Conservation (phyloP, 2,888 invertebrate species). For the Dorcus parallelipipedus region DNA sequence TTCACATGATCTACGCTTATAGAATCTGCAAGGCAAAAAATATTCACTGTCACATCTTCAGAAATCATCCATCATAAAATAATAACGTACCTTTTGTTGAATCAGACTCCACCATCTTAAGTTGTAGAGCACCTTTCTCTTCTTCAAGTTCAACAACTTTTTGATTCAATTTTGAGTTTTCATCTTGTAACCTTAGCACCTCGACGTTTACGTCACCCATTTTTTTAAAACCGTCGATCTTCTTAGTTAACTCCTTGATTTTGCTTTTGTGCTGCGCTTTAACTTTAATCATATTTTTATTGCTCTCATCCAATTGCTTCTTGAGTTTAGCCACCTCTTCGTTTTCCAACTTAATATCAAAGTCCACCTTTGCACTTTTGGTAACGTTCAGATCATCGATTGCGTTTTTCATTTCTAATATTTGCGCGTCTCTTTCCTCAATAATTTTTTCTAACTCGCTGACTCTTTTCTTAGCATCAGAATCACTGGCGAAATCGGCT, state of each 20-base stretch:
- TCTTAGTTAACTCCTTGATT: conserved; percentile 73
- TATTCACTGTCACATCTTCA: neutral
- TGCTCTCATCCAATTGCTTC: conserved; percentile 69
- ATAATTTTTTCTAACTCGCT: conserved; percentile 21
- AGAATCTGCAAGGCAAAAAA: conserved; percentile 31
- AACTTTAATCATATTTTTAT: conserved; percentile 73
- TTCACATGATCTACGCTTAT: conserved; percentile 29
- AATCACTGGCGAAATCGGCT: too few relatives aligned
- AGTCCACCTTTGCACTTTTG: conserved; percentile 27
- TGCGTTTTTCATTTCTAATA: conserved; percentile 26
- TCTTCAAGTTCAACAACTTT: conserved; percentile 82
- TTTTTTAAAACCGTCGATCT: conserved; percentile 64
- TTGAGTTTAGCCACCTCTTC: conserved; percentile 55
- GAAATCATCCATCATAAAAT: conserved; percentile 8
- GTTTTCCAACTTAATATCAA: conserved; percentile 31
- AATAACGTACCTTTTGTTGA: conserved; percentile 59
- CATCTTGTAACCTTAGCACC: conserved; percentile 61
- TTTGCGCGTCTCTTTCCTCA: conserved; percentile 23
- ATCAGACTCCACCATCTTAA: conserved; percentile 78
- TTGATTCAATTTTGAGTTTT: conserved; percentile 63
- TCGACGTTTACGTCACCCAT: conserved; percentile 66
- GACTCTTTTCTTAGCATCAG: conserved; percentile 12
- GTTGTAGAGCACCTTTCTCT: conserved; percentile 78
- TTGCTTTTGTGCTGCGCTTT: conserved; percentile 70
- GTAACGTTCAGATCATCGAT: conserved; percentile 49